Percentiles rank a stretch among this genome's conserved stretches.
Conservation (phyloP, 1,140 invertebrate species). For the Globodera rostochiensis region DNA sequence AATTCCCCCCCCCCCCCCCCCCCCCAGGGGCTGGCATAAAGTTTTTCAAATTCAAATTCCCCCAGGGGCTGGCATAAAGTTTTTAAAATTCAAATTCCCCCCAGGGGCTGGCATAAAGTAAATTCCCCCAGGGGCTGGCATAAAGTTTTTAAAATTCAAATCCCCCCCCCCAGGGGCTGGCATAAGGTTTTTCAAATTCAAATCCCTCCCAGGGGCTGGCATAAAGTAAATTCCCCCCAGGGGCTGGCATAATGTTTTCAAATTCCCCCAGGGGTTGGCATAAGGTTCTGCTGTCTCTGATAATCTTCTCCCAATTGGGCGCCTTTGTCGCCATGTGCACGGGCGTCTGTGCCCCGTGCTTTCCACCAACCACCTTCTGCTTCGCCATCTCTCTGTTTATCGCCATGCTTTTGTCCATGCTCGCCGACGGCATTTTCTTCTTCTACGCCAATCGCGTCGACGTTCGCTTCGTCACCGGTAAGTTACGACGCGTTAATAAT, state of each 20-base stretch:
- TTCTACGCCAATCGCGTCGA: slow-evolving; percentile 64
- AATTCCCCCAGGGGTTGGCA: slow-evolving; percentile 55
- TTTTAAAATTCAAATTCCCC: background rate
- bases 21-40: slow-evolving; percentile 9
- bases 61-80: too few species aligned
- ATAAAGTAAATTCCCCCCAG: too few species aligned
- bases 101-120: too few species aligned
- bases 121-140: too few species aligned
- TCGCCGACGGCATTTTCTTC: slow-evolving; percentile 65
- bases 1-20: too few species aligned
- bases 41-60: background rate
- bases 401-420: slow-evolving; percentile 56
- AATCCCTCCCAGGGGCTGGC: slow-evolving; percentile 53
- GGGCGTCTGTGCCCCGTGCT: slow-evolving; percentile 63
- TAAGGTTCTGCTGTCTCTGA: slow-evolving; percentile 62
- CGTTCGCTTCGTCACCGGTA: slow-evolving; percentile 63
- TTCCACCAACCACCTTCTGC: slow-evolving; percentile 58
- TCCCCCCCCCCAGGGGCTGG: slow-evolving; percentile 58
- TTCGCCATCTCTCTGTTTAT: slow-evolving; percentile 63
- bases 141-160: background rate
- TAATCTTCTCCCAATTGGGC: slow-evolving; percentile 57
- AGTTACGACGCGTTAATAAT: background rate
- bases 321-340: slow-evolving; percentile 63
- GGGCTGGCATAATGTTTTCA: too few species aligned
- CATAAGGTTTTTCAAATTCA: slow-evolving; percentile 47